Evolutionary conservation across 2,888 invertebrate genomes (phyloP).

Genomic region (Sarcophaga variegata): DNA sequence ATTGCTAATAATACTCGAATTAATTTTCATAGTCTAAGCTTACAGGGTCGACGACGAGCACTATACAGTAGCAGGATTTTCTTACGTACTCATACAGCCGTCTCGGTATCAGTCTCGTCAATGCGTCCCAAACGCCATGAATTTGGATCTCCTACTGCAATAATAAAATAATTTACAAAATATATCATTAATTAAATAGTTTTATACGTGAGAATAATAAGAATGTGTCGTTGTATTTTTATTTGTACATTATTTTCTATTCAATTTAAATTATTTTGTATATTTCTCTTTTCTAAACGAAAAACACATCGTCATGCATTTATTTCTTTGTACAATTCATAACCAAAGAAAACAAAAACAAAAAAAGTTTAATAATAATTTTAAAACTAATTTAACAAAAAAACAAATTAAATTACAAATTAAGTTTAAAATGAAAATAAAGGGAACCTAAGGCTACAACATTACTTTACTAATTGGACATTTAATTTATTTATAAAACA

Average conservation of each 20-base stretch:
- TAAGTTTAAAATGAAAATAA: neutral
- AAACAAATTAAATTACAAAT: neutral
- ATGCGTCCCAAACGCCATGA: constrained; percentile 91
- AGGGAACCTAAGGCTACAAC: constrained; percentile 18
- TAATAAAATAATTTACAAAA: constrained; percentile 10
- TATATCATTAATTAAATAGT: too few relatives aligned
- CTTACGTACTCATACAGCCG: constrained; percentile 86
- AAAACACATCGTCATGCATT: constrained; percentile 41
- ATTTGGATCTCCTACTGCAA: constrained; percentile 87
- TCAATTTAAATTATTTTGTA: neutral
- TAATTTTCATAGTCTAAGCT: constrained; percentile 76
- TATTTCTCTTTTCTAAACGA: neutral
- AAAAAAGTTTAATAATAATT: neutral
- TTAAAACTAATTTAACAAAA: neutral
- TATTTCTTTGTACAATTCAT: constrained; percentile 26
- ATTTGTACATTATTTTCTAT: neutral
- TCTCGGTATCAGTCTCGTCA: constrained; percentile 91
- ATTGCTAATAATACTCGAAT: constrained; percentile 79
- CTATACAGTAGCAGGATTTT: constrained; percentile 61
- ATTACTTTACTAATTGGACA: constrained; percentile 34
- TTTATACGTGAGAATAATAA: neutral
- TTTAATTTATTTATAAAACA: constrained; percentile 49
- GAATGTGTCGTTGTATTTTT: neutral
- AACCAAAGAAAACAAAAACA: neutral
- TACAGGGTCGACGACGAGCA: constrained; percentile 64